phyloP scores from a whole-genome alignment of 2,113 vertebrate genomes.

The Phrynosoma blainvillii region DNA sequence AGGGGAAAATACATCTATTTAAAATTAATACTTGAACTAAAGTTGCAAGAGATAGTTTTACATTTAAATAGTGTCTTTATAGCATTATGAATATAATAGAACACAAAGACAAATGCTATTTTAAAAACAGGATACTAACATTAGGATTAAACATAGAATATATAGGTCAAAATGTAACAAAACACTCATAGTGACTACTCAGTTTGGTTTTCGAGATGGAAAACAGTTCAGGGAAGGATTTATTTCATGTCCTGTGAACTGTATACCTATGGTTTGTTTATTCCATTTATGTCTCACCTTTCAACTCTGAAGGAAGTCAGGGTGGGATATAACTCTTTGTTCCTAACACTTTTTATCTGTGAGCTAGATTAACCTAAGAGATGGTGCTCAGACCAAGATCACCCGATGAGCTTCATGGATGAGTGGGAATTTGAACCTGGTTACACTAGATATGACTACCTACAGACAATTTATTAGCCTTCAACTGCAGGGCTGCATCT shows the following conservation, averaged over 20 bases:
- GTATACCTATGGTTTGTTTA: neutral
- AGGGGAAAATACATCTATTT: conserved; percentile 43
- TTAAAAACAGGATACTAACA: neutral
- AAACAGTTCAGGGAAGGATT: too few relatives aligned
- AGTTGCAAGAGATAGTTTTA: neutral
- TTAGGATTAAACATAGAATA: neutral
- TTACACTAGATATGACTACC: neutral
- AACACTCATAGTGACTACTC: neutral
- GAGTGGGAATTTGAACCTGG: neutral
- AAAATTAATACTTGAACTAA: conserved; percentile 22
- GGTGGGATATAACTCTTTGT: neutral
- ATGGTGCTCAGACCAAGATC: neutral
- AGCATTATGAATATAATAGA: neutral
- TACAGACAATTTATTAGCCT: neutral
- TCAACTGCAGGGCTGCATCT: neutral
- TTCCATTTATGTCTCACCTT: neutral
- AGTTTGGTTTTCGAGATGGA: neutral
- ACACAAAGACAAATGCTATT: neutral
- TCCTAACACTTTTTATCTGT: neutral
- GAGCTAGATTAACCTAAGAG: neutral
- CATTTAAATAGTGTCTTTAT: fast-evolving
- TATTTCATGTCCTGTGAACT: neutral
- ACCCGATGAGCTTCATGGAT: neutral
- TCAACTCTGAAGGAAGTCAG: neutral
- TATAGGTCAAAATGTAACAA: neutral